Evolutionary conservation across 2,888 invertebrate genomes (phyloP), one percentile per base, ranked within the genome.

Genomic region (Scaptomyza flava): DNA sequence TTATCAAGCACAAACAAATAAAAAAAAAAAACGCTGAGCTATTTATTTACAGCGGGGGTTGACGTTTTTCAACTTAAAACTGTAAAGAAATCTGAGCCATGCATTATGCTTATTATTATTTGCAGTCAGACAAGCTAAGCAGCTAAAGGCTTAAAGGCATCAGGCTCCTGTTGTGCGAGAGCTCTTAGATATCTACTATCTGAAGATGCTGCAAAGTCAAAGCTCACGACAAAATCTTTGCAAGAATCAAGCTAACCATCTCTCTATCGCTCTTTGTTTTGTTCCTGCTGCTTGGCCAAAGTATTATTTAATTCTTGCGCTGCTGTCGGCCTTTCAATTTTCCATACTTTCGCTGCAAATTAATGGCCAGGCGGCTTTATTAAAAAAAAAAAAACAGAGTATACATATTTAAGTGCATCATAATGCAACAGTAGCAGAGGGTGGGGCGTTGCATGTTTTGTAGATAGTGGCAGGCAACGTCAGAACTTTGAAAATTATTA

Each of bases 401-500:
- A 77, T 79, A 77, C 85, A 84, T 84, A 81, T 87, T 84, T 81
- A 84, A 83, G 85, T 77, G 79, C 82, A 87, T 62, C 64, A 61
- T n/a, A 56, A 33, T 51, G 63, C 46, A 36, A 42, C 53, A 68
- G 36, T 63, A 65, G 12, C 8, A 6, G 20, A 11, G 30, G 47
- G 11, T 0, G 20, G 6, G 57, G 38, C 7, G 52, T 47, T 9
- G 46, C 53, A 30, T 59, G 61, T 50, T 41, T 34, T 45, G 50
- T 23, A 61, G 72, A 77, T 72, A 68, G 69, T 66, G 65, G 47
- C 56, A 12, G 56, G 64, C 52, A 68, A 58, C 81, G 85, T 74
- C 86, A 86, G 73, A 86, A 84, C 83, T 88, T 85, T 86, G 67
- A 42, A 87, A 85, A 86, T 88, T 85, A 85, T 87, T 82, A 87